Conservation (phyloP, 2,113 vertebrate genomes). For the Athene noctua region DNA sequence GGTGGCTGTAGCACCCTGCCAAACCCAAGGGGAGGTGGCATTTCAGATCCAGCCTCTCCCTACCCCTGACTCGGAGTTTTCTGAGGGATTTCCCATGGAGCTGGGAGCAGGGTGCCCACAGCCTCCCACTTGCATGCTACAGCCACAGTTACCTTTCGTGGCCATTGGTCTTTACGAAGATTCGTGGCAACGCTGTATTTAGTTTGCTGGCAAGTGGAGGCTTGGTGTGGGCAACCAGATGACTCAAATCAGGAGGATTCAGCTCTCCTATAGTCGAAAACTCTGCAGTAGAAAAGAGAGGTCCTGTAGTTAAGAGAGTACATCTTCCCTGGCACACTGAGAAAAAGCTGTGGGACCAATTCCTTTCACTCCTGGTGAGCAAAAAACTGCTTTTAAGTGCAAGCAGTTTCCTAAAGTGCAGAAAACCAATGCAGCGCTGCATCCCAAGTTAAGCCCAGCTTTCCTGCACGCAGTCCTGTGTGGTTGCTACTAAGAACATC, state of each 20-base stretch:
- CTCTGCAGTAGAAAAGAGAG: background rate
- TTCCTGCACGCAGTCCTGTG: background rate
- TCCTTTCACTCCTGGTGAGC: background rate
- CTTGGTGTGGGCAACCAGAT: rapidly evolving
- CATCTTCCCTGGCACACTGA: rapidly evolving
- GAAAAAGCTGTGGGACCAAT: background rate
- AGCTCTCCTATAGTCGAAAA: rapidly evolving
- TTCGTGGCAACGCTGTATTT: rapidly evolving
- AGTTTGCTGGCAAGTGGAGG: background rate
- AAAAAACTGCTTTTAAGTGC: rapidly evolving
- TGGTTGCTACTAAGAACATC: rapidly evolving
- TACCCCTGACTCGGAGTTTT: background rate
- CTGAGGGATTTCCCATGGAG: background rate
- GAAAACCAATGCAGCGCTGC: rapidly evolving
- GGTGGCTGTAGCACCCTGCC: background rate
- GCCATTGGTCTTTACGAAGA: rapidly evolving
- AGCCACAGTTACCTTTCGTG: rapidly evolving
- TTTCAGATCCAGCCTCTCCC: background rate
- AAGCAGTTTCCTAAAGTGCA: background rate
- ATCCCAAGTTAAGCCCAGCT: background rate
- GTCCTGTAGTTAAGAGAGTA: background rate
- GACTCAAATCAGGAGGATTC: background rate
- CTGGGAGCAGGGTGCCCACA: background rate
- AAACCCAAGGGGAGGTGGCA: too few species aligned
- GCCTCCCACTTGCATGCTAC: rapidly evolving